These are phyloP conservation scores for Microctonus brassicae DNA, from an alignment of 2,888 invertebrate genomes.

Conservation along the genomic window DNA sequence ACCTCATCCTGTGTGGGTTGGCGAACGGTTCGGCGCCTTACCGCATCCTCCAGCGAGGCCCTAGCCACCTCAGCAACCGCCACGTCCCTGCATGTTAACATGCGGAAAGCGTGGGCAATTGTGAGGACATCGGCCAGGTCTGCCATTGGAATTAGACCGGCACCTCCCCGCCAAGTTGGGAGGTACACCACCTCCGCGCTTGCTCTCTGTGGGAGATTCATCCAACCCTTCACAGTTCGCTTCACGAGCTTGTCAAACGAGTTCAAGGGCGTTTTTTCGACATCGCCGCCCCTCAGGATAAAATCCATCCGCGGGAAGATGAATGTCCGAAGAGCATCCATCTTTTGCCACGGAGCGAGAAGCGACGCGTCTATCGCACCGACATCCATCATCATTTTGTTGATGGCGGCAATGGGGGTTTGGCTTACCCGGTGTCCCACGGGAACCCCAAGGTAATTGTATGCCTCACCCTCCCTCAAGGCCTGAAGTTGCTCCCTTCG, in stretches of 20 bases:
- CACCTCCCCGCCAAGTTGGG: constrained; percentile 50
- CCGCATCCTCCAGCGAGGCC: constrained; percentile 43
- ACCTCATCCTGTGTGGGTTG: constrained; percentile 41
- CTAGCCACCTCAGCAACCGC: constrained; percentile 46
- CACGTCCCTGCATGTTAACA: constrained; percentile 51
- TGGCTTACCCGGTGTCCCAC: constrained; percentile 51
- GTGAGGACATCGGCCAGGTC: constrained; percentile 52
- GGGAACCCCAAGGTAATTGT: constrained; percentile 59
- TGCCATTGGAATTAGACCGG: constrained; percentile 54
- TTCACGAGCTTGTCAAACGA: constrained; percentile 50
- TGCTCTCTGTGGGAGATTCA: constrained; percentile 55
- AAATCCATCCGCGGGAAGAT: constrained; percentile 55
- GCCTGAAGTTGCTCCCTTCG: constrained; percentile 38
- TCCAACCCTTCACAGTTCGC: constrained; percentile 49
- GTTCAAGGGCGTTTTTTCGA: constrained; percentile 48
- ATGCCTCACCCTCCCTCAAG: constrained; percentile 47
- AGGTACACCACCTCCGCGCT: constrained; percentile 53
- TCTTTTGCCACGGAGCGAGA: constrained; percentile 47
- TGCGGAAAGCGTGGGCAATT: constrained; percentile 55
- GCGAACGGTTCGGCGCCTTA: constrained; percentile 15
- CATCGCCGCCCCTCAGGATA: constrained; percentile 50
- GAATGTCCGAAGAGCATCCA: constrained; percentile 43
- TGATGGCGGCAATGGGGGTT: constrained; percentile 43
- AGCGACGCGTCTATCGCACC: constrained; percentile 35
- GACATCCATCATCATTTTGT: constrained; percentile 44